Percentiles rank a stretch among this genome's conserved stretches.
phyloP scores from a whole-genome alignment of 2,113 vertebrate species.

The Chaetura pelagica region DNA sequence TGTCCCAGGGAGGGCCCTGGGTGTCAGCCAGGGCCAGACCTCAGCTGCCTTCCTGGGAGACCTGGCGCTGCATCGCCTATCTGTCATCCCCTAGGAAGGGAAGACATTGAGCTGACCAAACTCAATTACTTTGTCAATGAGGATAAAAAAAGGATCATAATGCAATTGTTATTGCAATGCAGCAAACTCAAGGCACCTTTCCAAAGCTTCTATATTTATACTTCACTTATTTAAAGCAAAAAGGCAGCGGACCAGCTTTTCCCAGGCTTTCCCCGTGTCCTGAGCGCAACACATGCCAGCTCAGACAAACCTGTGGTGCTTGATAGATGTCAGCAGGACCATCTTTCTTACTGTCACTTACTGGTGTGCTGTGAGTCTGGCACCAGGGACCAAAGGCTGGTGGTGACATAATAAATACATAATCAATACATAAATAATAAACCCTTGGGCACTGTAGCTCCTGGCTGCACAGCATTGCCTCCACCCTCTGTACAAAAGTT shows the following conservation, averaged over 20 bases:
- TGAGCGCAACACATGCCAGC: background rate
- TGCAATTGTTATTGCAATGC: constrained; percentile 43
- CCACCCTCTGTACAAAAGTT: background rate
- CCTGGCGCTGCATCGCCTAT: background rate
- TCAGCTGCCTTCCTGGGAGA: background rate
- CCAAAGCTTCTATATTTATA: constrained; percentile 38
- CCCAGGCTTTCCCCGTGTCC: background rate
- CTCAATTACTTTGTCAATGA: constrained; percentile 20
- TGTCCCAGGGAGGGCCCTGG: background rate
- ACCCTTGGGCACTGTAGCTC: background rate
- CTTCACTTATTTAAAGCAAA: background rate
- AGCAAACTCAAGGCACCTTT: constrained; percentile 12
- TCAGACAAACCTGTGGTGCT: background rate
- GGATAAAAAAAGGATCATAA: constrained; percentile 53
- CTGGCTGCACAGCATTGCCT: background rate
- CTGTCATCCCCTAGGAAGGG: background rate
- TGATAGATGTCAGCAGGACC: background rate
- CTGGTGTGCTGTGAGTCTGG: background rate
- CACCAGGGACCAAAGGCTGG: background rate
- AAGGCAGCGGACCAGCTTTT: background rate
- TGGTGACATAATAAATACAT: background rate
- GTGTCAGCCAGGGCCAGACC: background rate
- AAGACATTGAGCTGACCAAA: constrained; percentile 19
- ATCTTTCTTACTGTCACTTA: background rate
- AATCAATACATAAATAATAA: background rate